phyloP scores from a whole-genome alignment of 2,888 invertebrate genomes.

The Folsomia manolachei region DNA sequence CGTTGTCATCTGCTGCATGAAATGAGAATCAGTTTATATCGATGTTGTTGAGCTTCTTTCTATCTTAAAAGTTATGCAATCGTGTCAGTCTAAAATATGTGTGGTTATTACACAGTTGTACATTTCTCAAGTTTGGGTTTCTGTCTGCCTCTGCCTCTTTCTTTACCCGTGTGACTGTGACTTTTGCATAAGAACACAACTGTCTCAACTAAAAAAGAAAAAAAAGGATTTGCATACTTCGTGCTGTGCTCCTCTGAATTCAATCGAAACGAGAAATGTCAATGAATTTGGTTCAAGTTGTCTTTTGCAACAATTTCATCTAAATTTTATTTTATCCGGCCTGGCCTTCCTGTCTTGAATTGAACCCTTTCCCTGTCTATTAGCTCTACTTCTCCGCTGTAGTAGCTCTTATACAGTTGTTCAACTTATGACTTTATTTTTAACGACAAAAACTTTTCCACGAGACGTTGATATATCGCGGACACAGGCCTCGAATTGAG shows the following conservation, averaged over 20 bases:
- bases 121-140: too few relatives aligned
- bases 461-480: not conserved
- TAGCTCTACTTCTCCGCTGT: not conserved
- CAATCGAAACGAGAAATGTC: not conserved
- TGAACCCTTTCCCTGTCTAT: too few relatives aligned
- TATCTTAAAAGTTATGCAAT: too few relatives aligned
- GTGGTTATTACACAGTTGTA: not conserved
- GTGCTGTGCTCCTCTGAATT: too few relatives aligned
- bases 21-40: constrained; percentile 10
- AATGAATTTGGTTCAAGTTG: not conserved
- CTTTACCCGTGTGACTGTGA: too few relatives aligned
- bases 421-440: not conserved
- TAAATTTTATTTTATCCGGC: not conserved
- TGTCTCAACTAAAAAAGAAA: too few relatives aligned
- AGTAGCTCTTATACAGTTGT: not conserved
- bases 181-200: too few relatives aligned
- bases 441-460: not conserved
- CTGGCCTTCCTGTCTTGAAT: too few relatives aligned
- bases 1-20: constrained; percentile 16
- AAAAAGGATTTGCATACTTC: too few relatives aligned
- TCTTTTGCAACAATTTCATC: not conserved
- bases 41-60: too few relatives aligned
- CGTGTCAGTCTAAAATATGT: not conserved
- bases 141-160: too few relatives aligned
- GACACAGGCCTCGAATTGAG: not conserved